These are phyloP conservation scores for Coptodon bakossiorum DNA, from an alignment of 2,113 vertebrate species.

Conservation along the genomic window DNA sequence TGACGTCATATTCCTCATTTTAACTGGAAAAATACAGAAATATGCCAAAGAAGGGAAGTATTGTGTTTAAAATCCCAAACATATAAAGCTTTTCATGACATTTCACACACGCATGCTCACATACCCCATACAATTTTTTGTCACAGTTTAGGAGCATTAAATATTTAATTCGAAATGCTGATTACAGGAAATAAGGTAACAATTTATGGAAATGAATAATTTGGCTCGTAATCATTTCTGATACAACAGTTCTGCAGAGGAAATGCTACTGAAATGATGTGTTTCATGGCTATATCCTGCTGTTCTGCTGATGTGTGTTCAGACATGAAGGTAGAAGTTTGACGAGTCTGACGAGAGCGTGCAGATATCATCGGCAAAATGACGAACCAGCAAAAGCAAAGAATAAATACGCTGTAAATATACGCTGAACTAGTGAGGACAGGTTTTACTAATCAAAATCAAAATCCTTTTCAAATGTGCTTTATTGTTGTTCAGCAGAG, in stretches of 20 bases:
- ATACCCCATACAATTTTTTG: not conserved
- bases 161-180: not conserved
- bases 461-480: not conserved
- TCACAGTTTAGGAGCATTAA: not conserved
- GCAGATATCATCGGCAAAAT: rapidly evolving
- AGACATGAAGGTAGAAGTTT: not conserved
- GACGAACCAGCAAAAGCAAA: not conserved
- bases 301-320: not conserved
- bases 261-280: not conserved
- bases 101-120: not conserved
- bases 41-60: not conserved
- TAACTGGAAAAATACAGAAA: not conserved
- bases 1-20: not conserved
- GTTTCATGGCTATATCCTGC: not conserved
- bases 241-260: not conserved
- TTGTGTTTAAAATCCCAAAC: not conserved
- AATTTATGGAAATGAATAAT: not conserved
- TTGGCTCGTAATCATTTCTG: not conserved
- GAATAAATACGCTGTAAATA: not conserved
- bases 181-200: not conserved
- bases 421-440: not conserved
- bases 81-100: not conserved
- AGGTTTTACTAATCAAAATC: not conserved
- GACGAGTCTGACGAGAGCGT: not conserved
- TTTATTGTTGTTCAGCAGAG: not conserved